These are phyloP conservation scores for Apodemia zela DNA, from an alignment of 2,888 invertebrate species.

Conservation along the genomic window DNA sequence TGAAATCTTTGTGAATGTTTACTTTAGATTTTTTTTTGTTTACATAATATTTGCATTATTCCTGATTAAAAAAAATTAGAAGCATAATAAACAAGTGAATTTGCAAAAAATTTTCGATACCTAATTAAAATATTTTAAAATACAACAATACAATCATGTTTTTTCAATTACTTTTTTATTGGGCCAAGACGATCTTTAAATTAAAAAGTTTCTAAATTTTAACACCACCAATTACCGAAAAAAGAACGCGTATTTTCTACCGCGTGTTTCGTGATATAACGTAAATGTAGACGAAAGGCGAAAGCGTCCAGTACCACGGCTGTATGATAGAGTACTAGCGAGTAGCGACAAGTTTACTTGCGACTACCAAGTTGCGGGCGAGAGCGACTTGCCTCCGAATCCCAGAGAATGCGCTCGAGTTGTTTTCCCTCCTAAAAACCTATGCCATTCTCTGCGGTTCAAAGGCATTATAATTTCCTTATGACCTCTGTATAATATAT, in stretches of 20 bases:
- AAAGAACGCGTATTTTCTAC: background rate
- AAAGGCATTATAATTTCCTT: background rate
- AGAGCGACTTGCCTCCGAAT: conserved; percentile 1
- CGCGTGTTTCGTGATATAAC: background rate
- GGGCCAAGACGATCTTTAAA: no score
- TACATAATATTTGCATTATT: no score
- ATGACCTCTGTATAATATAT: background rate
- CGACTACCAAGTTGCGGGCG: background rate
- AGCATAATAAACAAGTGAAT: no score
- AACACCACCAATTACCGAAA: background rate
- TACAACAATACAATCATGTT: no score
- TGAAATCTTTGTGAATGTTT: no score
- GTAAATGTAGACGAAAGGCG: background rate
- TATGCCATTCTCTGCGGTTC: background rate
- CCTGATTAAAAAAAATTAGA: no score
- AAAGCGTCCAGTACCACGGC: conserved; percentile 1
- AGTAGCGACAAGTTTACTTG: conserved; percentile 6
- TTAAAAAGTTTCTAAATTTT: no score
- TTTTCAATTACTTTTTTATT: no score
- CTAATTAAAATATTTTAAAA: no score
- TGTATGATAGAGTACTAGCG: conserved; percentile 8
- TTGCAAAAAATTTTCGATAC: no score
- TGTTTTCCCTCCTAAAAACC: background rate
- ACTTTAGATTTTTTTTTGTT: no score
- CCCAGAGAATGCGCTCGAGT: conserved; percentile 3